phyloP scores from a whole-genome alignment of 2,797 vertebrate genomes.

The Dallia pectoralis region DNA sequence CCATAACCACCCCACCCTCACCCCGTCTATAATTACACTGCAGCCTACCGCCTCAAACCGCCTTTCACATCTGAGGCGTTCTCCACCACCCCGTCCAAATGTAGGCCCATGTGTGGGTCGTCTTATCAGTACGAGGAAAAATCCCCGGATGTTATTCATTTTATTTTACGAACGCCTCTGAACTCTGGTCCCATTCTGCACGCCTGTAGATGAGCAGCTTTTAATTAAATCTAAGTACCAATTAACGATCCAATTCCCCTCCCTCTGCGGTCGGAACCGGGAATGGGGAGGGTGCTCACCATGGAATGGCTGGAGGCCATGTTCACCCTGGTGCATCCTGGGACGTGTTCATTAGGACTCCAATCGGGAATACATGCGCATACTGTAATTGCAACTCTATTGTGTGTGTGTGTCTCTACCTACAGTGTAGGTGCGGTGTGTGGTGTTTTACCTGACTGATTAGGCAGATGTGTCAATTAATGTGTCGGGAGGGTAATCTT shows the following conservation, averaged over 20 bases:
- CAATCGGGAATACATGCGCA: too few relatives aligned
- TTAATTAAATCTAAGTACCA: conserved; percentile 26
- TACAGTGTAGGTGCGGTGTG: too few relatives aligned
- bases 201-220: conserved; percentile 34
- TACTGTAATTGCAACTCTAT: too few relatives aligned
- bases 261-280: neutral
- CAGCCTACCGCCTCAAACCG: neutral
- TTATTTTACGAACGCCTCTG: conserved; percentile 16
- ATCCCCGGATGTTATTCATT: conserved; percentile 17
- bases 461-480: too few relatives aligned
- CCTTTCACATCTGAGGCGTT: neutral
- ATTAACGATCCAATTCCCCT: conserved; percentile 14
- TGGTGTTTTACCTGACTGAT: too few relatives aligned
- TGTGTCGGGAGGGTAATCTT: too few relatives aligned
- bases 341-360: neutral
- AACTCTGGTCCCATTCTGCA: conserved; percentile 43
- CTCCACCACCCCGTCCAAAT: conserved; percentile 10
- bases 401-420: too few relatives aligned
- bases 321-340: conserved; percentile 9
- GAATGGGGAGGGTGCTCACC: neutral
- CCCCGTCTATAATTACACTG: conserved; percentile 56
- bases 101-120: conserved; percentile 19
- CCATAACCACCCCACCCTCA: conserved; percentile 11
- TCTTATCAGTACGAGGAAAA: conserved; percentile 8
- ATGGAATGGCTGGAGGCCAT: neutral